A percentile compares a stretch with the other conserved stretches of the same genome.
These are phyloP conservation scores for Limnephilus marmoratus DNA, from an alignment of 2,888 invertebrate species.

Conservation along the genomic window DNA sequence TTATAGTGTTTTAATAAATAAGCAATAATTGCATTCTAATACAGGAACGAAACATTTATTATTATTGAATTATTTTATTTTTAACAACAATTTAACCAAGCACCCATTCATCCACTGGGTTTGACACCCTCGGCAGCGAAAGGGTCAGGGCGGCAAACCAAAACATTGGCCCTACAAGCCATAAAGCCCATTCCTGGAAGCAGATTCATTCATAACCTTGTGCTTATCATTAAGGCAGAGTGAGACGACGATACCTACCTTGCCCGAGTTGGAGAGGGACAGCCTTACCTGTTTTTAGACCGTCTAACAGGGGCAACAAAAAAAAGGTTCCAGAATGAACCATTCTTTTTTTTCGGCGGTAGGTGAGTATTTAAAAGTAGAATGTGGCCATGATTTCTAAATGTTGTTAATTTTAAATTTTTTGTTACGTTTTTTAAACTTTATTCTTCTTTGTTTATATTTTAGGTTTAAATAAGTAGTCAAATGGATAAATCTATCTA, in stretches of 20 bases:
- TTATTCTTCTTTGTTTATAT: too few relatives aligned
- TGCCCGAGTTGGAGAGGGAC: neutral
- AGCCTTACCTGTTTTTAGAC: neutral
- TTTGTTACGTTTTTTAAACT: neutral
- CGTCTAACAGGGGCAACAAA: neutral
- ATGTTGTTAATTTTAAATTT: neutral
- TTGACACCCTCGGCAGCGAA: conserved; percentile 10
- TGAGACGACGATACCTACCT: neutral
- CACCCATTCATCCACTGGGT: neutral
- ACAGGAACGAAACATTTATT: too few relatives aligned
- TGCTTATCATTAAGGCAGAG: conserved; percentile 50
- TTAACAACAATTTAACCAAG: neutral
- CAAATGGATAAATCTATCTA: too few relatives aligned
- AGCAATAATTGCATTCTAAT: too few relatives aligned
- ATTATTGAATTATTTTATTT: too few relatives aligned
- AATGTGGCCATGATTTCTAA: neutral
- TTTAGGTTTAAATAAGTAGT: too few relatives aligned
- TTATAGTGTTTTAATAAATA: too few relatives aligned
- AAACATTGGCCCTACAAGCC: conserved; percentile 54
- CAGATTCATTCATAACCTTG: conserved; percentile 64
- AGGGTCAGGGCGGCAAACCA: conserved; percentile 50
- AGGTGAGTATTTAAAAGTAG: conserved; percentile 35
- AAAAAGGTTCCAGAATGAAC: conserved; percentile 38
- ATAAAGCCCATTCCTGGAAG: conserved; percentile 61
- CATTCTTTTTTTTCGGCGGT: conserved; percentile 31